Percentiles rank a stretch among this genome's conserved stretches.
phyloP scores from a whole-genome alignment of 2,797 vertebrate species.

The Sternotherus odoratus region DNA sequence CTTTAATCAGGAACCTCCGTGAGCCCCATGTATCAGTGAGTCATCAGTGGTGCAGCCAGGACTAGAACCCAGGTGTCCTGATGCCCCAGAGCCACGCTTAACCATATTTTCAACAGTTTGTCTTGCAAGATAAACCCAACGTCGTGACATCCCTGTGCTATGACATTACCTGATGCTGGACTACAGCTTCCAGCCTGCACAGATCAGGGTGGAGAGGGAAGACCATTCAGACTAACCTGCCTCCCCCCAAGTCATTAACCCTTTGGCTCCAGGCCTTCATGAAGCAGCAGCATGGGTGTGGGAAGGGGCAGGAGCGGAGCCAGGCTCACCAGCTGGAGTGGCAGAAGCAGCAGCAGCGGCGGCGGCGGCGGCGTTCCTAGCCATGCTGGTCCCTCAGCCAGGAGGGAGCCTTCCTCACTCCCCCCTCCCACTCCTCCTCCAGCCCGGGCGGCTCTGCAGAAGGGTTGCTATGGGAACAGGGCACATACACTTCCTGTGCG shows the following conservation, averaged over 20 bases:
- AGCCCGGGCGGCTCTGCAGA: neutral
- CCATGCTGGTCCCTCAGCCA: neutral
- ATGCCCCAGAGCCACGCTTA: too few relatives aligned
- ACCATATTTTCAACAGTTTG: neutral
- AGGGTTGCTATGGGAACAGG: slow-evolving; percentile 28
- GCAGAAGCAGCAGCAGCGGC: neutral
- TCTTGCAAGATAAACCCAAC: neutral
- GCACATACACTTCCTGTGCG: neutral
- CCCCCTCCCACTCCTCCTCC: neutral
- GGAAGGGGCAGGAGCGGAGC: neutral
- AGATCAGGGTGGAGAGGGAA: neutral
- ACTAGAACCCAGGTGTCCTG: neutral
- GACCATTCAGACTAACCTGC: neutral
- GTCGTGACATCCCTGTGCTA: neutral
- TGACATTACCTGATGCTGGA: neutral
- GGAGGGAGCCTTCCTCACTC: neutral
- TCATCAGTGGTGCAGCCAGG: neutral
- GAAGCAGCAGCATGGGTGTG: neutral
- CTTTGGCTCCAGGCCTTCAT: neutral
- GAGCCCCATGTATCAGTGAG: neutral
- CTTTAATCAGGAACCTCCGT: neutral
- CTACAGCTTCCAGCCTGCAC: neutral
- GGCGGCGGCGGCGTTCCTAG: neutral
- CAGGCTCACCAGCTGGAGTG: slow-evolving; percentile 17
- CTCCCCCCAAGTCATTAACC: too few relatives aligned